These are phyloP conservation scores for Cichlasoma orientale DNA, from an alignment of 2,797 vertebrate genomes.

Conservation along the genomic window DNA sequence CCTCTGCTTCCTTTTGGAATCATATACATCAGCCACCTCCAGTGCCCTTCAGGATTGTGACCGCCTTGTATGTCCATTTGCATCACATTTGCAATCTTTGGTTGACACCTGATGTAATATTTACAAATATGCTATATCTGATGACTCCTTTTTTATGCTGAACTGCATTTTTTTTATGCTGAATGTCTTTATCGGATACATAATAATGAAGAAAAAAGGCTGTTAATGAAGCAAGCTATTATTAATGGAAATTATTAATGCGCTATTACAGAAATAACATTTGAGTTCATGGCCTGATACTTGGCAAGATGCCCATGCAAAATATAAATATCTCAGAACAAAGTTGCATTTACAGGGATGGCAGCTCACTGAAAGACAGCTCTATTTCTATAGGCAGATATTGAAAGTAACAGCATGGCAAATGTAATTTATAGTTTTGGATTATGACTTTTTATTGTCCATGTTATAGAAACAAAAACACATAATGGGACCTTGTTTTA, in stretches of 20 bases:
- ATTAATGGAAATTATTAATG: not conserved
- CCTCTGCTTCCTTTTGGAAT: constrained; percentile 65
- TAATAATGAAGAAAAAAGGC: not conserved
- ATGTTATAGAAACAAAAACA: not conserved
- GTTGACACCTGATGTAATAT: not conserved
- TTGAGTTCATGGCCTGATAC: not conserved
- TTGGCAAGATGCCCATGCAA: not conserved
- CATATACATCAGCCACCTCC: constrained; percentile 53
- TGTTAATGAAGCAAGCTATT: not conserved
- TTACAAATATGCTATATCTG: not conserved
- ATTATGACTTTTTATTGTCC: not conserved
- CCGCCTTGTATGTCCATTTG: constrained; percentile 6
- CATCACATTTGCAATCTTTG: constrained; percentile 17
- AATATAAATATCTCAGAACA: not conserved
- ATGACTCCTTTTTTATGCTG: no score
- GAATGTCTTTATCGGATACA: not conserved
- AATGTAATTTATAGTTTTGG: not conserved
- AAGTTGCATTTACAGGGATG: not conserved
- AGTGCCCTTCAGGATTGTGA: constrained; percentile 58
- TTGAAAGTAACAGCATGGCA: not conserved
- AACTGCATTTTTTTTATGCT: not conserved
- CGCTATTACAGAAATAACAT: not conserved
- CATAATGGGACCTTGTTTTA: not conserved
- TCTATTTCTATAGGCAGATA: not conserved
- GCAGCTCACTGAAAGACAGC: not conserved